A percentile compares a stretch with the other conserved stretches of the same genome.
These are phyloP conservation scores for Leuciscus waleckii DNA, from an alignment of 2,797 vertebrate species.

Conservation along the genomic window DNA sequence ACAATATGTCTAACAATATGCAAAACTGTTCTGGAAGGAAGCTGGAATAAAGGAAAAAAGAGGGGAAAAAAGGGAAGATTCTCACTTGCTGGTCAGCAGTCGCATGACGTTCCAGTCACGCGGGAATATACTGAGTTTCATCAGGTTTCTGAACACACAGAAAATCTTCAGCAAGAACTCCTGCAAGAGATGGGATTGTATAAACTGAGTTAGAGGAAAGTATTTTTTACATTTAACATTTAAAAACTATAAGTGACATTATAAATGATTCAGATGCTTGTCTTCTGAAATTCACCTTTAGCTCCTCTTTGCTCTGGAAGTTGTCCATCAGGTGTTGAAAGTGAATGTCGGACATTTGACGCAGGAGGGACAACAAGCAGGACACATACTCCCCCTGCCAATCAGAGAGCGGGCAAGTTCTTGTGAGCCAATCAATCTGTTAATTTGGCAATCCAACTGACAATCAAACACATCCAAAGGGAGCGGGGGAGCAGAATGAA, in stretches of 20 bases:
- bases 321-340: constrained; percentile 97
- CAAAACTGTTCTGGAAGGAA: not conserved
- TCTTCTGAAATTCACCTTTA: constrained; percentile 27
- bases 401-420: constrained; percentile 32
- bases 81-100: constrained; percentile 97
- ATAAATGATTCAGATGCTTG: not conserved
- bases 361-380: constrained; percentile 95
- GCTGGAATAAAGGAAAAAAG: not conserved
- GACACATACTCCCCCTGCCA: constrained; percentile 97
- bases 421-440: constrained; percentile 42
- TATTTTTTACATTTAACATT: not conserved
- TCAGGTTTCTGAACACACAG: constrained; percentile 98
- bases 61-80: not conserved
- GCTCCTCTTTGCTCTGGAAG: constrained; percentile 98
- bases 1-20: not conserved
- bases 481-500: constrained; percentile 12
- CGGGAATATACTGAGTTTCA: constrained; percentile 98
- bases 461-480: constrained; percentile 38
- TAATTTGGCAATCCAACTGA: constrained; percentile 11
- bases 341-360: constrained; percentile 97
- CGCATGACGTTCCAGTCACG: constrained; percentile 99
- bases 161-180: constrained; percentile 98
- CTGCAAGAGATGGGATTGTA: constrained; percentile 68
- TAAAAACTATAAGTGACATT: not conserved
- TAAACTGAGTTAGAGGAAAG: not conserved